These are phyloP conservation scores for Gobius niger DNA, from an alignment of 2,113 vertebrate species.

Conservation along the genomic window DNA sequence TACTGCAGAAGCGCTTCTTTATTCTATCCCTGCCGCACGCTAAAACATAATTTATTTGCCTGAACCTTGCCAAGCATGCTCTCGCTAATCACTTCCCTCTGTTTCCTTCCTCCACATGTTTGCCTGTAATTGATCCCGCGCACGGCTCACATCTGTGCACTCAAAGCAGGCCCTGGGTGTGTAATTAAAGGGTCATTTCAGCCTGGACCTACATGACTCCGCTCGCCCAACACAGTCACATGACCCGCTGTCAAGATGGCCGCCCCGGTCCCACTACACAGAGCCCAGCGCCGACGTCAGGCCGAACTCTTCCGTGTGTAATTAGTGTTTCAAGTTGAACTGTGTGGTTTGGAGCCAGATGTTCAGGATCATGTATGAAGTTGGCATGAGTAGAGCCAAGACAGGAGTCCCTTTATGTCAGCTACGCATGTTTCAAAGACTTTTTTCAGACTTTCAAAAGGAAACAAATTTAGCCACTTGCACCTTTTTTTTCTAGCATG, in stretches of 20 bases:
- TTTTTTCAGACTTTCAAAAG: too few species aligned
- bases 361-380: slow-evolving; percentile 10
- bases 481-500: too few species aligned
- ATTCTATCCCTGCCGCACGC: not conserved
- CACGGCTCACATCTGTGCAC: slow-evolving; percentile 6
- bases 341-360: not conserved
- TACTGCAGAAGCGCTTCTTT: too few species aligned
- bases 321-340: not conserved
- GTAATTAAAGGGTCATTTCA: slow-evolving; percentile 6
- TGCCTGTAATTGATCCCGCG: slow-evolving; percentile 19
- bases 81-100: slow-evolving; percentile 1
- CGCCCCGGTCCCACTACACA: not conserved
- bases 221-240: not conserved
- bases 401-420: not conserved
- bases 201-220: not conserved
- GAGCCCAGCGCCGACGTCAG: not conserved
- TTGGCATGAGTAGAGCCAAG: not conserved
- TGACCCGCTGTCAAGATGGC: not conserved
- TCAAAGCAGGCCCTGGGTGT: not conserved
- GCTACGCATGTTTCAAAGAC: not conserved
- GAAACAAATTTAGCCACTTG: too few species aligned
- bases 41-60: slow-evolving; percentile 12
- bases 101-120: not conserved
- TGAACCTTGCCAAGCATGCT: not conserved
- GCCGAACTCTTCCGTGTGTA: not conserved